Percentiles rank a stretch among this genome's conserved stretches.
These are phyloP conservation scores for Etheostoma nigrum DNA, from an alignment of 2,797 vertebrate genomes.

Conservation along the genomic window DNA sequence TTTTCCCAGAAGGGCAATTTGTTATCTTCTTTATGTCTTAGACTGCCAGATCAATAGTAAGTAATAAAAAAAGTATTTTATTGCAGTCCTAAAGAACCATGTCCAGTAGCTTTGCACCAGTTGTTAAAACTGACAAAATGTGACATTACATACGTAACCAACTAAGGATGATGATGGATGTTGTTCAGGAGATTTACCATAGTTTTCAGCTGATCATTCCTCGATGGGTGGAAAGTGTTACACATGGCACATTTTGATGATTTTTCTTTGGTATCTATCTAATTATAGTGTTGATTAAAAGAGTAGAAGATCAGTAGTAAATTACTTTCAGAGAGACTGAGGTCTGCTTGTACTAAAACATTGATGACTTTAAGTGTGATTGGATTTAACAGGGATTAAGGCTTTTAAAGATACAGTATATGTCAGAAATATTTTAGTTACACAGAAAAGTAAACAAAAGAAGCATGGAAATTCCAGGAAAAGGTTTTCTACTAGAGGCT, in stretches of 20 bases:
- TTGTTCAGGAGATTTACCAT: not conserved
- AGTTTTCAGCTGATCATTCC: not conserved
- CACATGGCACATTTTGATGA: not conserved
- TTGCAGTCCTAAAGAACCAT: too few species aligned
- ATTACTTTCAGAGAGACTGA: not conserved
- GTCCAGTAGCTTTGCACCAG: not conserved
- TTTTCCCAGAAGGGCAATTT: too few species aligned
- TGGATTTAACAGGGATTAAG: not conserved
- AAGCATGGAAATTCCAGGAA: constrained; percentile 2
- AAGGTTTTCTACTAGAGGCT: constrained; percentile 11
- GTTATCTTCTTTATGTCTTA: too few species aligned
- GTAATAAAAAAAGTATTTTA: not conserved
- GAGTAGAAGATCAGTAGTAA: not conserved
- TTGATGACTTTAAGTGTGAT: not conserved
- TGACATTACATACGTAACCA: not conserved
- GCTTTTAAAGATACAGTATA: not conserved
- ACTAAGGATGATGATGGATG: not conserved
- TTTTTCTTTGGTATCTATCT: not conserved
- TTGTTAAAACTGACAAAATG: not conserved
- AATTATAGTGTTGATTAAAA: not conserved
- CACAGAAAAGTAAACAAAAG: constrained; percentile 4
- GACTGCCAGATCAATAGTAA: not conserved
- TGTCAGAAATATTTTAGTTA: not conserved
- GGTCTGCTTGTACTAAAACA: not conserved
- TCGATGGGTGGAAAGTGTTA: not conserved